phyloP scores from a whole-genome alignment of 1,140 invertebrate genomes.

The Heliothis subflexa region DNA sequence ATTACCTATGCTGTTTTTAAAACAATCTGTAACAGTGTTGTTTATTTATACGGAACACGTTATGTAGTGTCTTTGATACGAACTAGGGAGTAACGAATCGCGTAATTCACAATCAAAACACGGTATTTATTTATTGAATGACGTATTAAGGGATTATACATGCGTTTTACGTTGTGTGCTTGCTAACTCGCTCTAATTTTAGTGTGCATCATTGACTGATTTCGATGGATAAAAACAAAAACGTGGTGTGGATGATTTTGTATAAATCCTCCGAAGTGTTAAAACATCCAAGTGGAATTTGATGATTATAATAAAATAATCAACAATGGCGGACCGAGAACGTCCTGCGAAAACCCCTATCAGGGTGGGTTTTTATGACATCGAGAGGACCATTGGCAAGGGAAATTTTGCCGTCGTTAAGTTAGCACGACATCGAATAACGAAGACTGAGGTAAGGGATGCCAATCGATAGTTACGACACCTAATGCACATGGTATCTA shows the following conservation, averaged over 20 bases:
- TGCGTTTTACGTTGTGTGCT: conserved; percentile 52
- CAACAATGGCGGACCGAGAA: conserved; percentile 87
- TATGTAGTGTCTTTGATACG: conserved; percentile 66
- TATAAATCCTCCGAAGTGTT: conserved; percentile 65
- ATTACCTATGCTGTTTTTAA: conserved; percentile 38
- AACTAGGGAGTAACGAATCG: conserved; percentile 58
- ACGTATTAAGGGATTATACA: conserved; percentile 32
- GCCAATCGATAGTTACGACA: conserved; percentile 14
- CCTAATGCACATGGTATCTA: conserved; percentile 8
- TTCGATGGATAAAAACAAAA: conserved; percentile 54
- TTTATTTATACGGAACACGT: conserved; percentile 53
- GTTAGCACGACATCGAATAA: conserved; percentile 98
- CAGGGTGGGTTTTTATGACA: conserved; percentile 98
- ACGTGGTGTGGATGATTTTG: conserved; percentile 61
- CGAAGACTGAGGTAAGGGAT: conserved; percentile 96
- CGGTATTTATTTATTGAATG: conserved; percentile 35
- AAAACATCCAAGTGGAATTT: conserved; percentile 64
- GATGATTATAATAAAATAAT: conserved; percentile 66
- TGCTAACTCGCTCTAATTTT: conserved; percentile 16
- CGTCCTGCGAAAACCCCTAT: conserved; percentile 91
- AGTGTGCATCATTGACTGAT: conserved; percentile 45
- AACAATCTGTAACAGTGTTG: conserved; percentile 44
- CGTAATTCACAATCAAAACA: conserved; percentile 42
- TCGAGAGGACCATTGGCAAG: conserved; percentile 98
- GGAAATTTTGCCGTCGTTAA: conserved; percentile 99